Conservation (phyloP, 2,888 invertebrate genomes). For the Stenoptilia bipunctidactyla region DNA sequence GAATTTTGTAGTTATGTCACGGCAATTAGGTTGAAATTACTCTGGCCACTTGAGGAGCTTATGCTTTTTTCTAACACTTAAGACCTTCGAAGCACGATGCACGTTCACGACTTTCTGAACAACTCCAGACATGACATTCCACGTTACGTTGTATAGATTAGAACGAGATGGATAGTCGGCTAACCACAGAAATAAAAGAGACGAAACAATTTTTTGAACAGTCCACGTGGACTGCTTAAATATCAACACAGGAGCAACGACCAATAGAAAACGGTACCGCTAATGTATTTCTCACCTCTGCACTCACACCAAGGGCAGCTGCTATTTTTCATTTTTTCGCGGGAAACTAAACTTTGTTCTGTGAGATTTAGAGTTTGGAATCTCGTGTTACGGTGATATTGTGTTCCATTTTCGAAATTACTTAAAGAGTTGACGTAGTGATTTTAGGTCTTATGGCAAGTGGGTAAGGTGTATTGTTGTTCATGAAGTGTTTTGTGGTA, state of each 20-base stretch:
- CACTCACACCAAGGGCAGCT: constrained; percentile 62
- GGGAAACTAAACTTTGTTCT: constrained; percentile 45
- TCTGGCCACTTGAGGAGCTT: constrained; percentile 20
- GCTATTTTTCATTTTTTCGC: constrained; percentile 46
- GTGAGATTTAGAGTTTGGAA: constrained; percentile 39
- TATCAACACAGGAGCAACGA: constrained; percentile 69
- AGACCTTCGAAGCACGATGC: constrained; percentile 65
- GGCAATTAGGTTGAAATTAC: constrained; percentile 10
- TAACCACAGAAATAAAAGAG: constrained; percentile 63
- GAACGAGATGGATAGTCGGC: constrained; percentile 64
- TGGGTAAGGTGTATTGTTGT: constrained; percentile 36
- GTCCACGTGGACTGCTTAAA: constrained; percentile 70
- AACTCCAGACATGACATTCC: constrained; percentile 72
- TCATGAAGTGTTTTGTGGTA: constrained; percentile 51
- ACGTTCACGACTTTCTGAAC: constrained; percentile 72
- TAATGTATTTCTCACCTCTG: constrained; percentile 73
- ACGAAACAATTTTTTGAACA: constrained; percentile 55
- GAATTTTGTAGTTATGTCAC: constrained; percentile 11
- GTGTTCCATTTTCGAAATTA: constrained; percentile 47
- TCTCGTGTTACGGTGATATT: constrained; percentile 27
- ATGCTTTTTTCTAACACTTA: constrained; percentile 33
- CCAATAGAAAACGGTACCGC: constrained; percentile 71
- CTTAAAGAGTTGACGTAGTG: constrained; percentile 38
- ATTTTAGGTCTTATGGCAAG: constrained; percentile 37
- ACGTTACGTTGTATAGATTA: constrained; percentile 71